Base-by-base conservation (phyloP, 2,797 vertebrate genomes). In the Fistularia tabacaria region DNA sequence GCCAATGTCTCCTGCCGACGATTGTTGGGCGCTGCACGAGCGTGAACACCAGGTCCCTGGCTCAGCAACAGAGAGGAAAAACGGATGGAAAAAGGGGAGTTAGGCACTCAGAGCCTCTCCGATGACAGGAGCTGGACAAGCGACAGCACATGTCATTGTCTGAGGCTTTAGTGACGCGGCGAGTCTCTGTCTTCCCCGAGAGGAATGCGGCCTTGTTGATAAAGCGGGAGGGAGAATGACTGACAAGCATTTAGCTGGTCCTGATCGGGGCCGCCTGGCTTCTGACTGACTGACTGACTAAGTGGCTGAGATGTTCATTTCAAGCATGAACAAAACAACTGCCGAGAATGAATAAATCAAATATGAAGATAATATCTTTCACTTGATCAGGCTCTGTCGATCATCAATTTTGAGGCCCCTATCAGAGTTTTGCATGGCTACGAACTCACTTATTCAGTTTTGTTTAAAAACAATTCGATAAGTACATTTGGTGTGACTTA, bases 161-260 rank as follows among this genome's bases (percentile, higher is more conserved):
- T 79, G 39, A 36, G 64, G 25, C 54, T 51, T 46, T 52, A 40
- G 39, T 36, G 51, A 57, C 57, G 52, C 68, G 73, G 25, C 25
- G 25, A 25, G 25, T 25, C 60, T 60, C 12, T 66, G 71, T 81
- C 66, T 76, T 62, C 70, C 68, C 62, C 38, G 70, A 51, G 57
- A 83, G 72, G 73, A 81, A 81, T 85, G 72, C 69, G 79, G 49
- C 81, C 76, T 85, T 84, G 82, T 67, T 73, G 85, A 86, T 85
- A 82, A 80, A 59, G 38, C 74, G 49, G 25, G 41, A 25, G 58
- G 60, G 13, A 64, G 64, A 66, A 3, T 8, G 49, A 62, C 66
- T 57, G 50, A 66, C 71, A 43, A 51, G 61, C 62, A 54, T 56
- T n/a, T 51, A 46, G 15, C 54, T 64, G 1, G 11, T 59, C 47